These are phyloP conservation scores for Hippocampus zosterae DNA, from an alignment of 2,113 vertebrate species.

Conservation along the genomic window DNA sequence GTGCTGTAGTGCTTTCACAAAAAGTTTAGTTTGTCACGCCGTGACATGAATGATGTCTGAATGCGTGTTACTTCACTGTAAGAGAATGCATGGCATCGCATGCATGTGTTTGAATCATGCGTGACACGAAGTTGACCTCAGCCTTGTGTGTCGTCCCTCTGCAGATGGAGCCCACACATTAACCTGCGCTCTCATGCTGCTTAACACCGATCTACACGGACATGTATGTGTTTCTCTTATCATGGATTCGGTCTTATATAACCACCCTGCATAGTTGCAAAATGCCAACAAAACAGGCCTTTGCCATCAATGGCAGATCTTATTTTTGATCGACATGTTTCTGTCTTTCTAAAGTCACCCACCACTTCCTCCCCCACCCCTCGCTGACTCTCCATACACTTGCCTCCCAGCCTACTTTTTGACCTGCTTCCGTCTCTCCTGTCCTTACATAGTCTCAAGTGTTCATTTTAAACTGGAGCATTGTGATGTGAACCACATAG, in stretches of 20 bases:
- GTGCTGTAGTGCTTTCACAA: not conserved
- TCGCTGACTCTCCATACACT: constrained; percentile 12
- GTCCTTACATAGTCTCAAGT: constrained; percentile 40
- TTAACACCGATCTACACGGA: constrained; percentile 77
- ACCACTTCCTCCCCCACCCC: not conserved
- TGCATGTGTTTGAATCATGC: not conserved
- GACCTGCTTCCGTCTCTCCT: constrained; percentile 57
- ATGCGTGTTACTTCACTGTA: not conserved
- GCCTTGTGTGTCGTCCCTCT: constrained; percentile 27
- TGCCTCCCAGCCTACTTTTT: constrained; percentile 53
- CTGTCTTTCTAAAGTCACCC: not conserved
- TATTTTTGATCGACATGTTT: constrained; percentile 8
- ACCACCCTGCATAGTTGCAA: not conserved
- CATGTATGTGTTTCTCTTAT: constrained; percentile 65
- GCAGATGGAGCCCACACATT: constrained; percentile 76
- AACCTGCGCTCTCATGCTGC: constrained; percentile 78
- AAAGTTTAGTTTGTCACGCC: not conserved
- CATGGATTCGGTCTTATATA: not conserved
- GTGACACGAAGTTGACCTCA: constrained; percentile 22
- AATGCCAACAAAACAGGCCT: not conserved
- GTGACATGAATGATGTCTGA: not conserved
- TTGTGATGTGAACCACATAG: constrained; percentile 23
- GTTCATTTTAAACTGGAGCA: constrained; percentile 39
- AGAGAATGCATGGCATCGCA: not conserved
- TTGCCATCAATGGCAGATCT: constrained; percentile 5